phyloP scores from a whole-genome alignment of 2,888 invertebrate genomes.

The Laspeyria flexula region DNA sequence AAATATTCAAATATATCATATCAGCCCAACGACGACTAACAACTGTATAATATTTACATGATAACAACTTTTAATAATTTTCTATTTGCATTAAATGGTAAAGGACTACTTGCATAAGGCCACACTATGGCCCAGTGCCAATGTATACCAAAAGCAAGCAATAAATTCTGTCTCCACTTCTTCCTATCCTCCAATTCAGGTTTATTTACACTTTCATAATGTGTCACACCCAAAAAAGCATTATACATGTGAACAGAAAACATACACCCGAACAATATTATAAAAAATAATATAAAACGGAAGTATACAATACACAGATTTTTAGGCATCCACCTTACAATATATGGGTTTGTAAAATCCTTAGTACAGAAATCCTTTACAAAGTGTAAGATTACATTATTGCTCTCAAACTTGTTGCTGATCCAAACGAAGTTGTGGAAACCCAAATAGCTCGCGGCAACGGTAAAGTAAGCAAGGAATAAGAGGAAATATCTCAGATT shows the following conservation, averaged over 20 bases:
- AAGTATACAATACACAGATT: slow-evolving; percentile 59
- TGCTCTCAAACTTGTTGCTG: slow-evolving; percentile 64
- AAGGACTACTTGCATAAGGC: slow-evolving; percentile 59
- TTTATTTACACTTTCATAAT: slow-evolving; percentile 58
- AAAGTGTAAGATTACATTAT: no score
- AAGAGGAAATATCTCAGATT: slow-evolving; percentile 93
- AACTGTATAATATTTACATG: no score
- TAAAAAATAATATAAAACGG: slow-evolving; percentile 51
- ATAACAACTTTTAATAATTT: slow-evolving; percentile 4
- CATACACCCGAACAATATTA: slow-evolving; percentile 53
- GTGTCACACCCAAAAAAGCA: slow-evolving; percentile 84
- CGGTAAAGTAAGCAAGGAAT: slow-evolving; percentile 88
- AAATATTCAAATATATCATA: no score
- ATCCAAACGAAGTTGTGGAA: slow-evolving; percentile 89
- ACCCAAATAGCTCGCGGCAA: slow-evolving; percentile 88
- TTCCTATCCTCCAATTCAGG: slow-evolving; percentile 84
- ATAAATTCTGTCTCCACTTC: slow-evolving; percentile 89
- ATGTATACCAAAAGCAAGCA: slow-evolving; percentile 88
- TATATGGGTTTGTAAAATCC: no score
- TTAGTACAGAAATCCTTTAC: no score
- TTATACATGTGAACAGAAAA: slow-evolving; percentile 72
- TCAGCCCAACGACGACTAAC: no score
- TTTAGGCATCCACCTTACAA: no score
- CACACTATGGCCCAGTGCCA: slow-evolving; percentile 66
- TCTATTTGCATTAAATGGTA: slow-evolving; percentile 35